phyloP scores from a whole-genome alignment of 2,113 vertebrate species.

The Chlorodrepanis virens region DNA sequence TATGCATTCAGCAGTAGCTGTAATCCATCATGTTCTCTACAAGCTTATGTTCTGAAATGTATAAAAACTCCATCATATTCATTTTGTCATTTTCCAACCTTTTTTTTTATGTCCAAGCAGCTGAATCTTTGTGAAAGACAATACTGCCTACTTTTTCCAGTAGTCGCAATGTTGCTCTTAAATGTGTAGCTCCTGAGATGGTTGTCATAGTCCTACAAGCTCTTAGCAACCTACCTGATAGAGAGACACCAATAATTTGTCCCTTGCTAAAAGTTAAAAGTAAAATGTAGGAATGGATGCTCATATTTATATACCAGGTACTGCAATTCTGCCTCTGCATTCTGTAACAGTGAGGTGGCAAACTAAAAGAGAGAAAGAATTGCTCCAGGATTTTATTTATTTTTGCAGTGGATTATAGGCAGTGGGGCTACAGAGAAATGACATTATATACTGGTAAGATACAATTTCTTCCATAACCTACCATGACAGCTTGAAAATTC shows the following conservation, averaged over 20 bases:
- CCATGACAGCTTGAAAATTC: constrained; percentile 7
- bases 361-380: background rate
- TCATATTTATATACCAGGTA: background rate
- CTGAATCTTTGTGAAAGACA: background rate
- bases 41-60: background rate
- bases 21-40: background rate
- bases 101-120: background rate
- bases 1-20: background rate
- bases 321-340: background rate
- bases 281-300: background rate
- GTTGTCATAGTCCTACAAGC: background rate
- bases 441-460: background rate
- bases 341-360: background rate
- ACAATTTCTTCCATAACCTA: background rate
- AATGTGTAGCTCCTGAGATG: background rate
- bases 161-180: background rate
- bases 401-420: background rate
- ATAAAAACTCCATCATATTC: background rate
- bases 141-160: background rate
- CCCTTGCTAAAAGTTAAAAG: background rate
- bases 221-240: background rate
- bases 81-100: background rate
- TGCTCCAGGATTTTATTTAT: background rate
- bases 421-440: background rate
- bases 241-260: background rate